Percentiles rank a stretch among this genome's conserved stretches.
Conservation (phyloP, 2,113 vertebrate species). For the Rhodinocichla rosea region DNA sequence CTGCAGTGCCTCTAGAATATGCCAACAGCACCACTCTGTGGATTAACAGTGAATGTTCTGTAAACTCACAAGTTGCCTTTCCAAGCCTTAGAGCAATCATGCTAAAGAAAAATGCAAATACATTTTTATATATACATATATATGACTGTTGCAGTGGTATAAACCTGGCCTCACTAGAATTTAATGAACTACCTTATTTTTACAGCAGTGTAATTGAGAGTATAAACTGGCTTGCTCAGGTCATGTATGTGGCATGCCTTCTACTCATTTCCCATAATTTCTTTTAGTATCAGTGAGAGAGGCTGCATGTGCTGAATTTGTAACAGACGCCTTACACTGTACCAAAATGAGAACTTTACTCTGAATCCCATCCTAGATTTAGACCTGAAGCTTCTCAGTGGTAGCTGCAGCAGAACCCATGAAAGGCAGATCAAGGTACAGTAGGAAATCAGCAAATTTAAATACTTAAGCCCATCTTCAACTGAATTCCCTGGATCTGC, state of each 20-base stretch:
- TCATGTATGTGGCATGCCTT: neutral
- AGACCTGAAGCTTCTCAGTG: neutral
- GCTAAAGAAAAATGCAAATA: neutral
- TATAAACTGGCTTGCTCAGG: neutral
- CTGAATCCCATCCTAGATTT: neutral
- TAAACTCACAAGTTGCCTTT: neutral
- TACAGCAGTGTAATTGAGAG: neutral
- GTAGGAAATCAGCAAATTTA: neutral
- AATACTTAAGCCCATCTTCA: neutral
- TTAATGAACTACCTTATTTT: neutral
- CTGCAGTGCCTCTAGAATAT: neutral
- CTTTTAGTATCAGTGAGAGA: neutral
- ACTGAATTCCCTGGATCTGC: neutral
- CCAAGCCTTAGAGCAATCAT: neutral
- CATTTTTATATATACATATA: neutral
- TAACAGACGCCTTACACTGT: neutral
- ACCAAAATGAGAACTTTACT: neutral
- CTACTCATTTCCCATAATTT: neutral
- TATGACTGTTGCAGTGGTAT: neutral
- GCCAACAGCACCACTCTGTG: constrained; percentile 64
- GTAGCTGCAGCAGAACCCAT: neutral
- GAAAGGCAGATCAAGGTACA: neutral
- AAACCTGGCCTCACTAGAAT: neutral
- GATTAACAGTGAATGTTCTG: neutral
- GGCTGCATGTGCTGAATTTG: neutral